Evolutionary conservation across 2,113 vertebrate species (phyloP), one percentile per base, ranked within the genome.

Genomic region (Peromyscus maniculatus): DNA sequence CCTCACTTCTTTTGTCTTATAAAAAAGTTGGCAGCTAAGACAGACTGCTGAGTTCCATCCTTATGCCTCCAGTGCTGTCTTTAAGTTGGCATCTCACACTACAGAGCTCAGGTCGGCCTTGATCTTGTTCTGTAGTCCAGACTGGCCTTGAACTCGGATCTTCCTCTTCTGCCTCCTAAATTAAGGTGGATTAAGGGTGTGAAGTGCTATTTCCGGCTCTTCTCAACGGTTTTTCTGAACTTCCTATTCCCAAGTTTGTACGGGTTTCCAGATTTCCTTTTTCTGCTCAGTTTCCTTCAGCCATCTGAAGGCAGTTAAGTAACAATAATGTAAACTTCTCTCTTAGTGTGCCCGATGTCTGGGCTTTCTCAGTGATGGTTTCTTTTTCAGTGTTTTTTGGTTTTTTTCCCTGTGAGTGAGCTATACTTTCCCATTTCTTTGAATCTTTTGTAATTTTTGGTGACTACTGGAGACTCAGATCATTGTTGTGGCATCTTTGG

Each of bases 401-500:
- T 15, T 74, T 71, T 86, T 55, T 92, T 74, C n/a, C 11, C 83
- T 77, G 8, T 93, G 82, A 83, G 49, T 91, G 16, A 62, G 15
- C 36, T 21, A 55, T 91, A 26, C 36, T 91, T 90, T 52, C 9
- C 33, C 55, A 3, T 64, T 89, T 72, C 28, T 92, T 95, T 74
- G 74, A 39, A 64, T 31, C 17, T 90, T 90, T 93, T 93, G 66
- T 91, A 87, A 72, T 52, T 69, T 82, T 93, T 83, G 7, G 33
- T 91, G 75, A 75, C 26, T 93, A 39, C 9, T 79, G 55, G 83
- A 71, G 52, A 88, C 72, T 89, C 59, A 93, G 91, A 93, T 8
- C 59, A 52, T 49, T 90, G 72, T 28, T 75, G 74, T 66, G 57
- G 66, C 64, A 31, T 62, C 66, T 52, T 55, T 91, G 75, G 91